Percentiles rank a stretch among this genome's conserved stretches.
Conservation (phyloP, 2,797 vertebrate genomes). For the Pelochelys cantorii region DNA sequence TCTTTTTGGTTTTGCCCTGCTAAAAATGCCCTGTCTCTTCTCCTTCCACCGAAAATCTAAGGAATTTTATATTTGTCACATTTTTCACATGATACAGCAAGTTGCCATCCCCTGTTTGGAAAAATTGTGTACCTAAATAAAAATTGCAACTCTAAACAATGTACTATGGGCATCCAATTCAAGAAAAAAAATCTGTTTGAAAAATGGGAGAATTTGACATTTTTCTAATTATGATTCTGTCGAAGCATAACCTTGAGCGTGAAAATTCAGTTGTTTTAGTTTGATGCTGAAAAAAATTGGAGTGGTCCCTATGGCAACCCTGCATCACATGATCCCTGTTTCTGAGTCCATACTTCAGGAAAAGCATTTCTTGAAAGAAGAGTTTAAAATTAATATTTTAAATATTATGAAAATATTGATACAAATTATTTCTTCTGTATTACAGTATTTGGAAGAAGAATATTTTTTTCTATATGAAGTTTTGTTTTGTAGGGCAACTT, state of each 20-base stretch:
- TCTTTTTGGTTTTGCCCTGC: slow-evolving; percentile 51
- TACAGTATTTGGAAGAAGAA: not conserved
- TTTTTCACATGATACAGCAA: slow-evolving; percentile 52
- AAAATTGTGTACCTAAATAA: slow-evolving; percentile 48
- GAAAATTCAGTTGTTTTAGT: slow-evolving; percentile 12
- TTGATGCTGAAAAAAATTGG: slow-evolving; percentile 21
- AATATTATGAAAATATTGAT: not conserved
- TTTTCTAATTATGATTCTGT: not conserved
- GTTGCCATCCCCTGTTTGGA: slow-evolving; percentile 9
- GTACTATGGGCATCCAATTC: not conserved
- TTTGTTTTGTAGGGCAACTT: not conserved
- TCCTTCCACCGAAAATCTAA: slow-evolving; percentile 7
- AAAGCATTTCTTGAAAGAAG: not conserved
- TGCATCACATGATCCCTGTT: not conserved
- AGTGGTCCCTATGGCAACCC: slow-evolving; percentile 34
- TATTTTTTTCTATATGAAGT: not conserved
- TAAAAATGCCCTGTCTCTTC: slow-evolving; percentile 38
- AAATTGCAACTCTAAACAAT: not conserved
- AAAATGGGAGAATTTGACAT: not conserved
- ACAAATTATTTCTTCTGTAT: not conserved
- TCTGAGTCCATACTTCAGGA: not conserved
- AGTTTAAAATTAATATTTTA: not conserved
- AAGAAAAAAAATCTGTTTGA: slow-evolving; percentile 9
- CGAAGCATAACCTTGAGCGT: not conserved
- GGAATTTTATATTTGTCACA: slow-evolving; percentile 49